Conservation (phyloP, 2,797 vertebrate genomes). For the Dryobates pubescens region DNA sequence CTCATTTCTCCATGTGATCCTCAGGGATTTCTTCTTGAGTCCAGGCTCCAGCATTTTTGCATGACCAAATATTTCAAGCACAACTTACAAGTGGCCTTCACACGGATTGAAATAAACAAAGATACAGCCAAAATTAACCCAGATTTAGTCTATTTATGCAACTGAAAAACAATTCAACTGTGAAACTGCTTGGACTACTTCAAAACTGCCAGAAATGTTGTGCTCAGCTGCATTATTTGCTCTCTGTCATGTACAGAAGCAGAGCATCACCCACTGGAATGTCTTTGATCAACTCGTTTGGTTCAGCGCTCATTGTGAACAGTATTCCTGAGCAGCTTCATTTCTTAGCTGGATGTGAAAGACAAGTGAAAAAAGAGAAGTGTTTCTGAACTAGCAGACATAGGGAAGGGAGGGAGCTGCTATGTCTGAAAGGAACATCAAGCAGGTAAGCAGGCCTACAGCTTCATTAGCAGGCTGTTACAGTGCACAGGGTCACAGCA, state of each 20-base stretch:
- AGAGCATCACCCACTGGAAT: neutral
- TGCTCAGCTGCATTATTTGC: neutral
- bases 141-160: neutral
- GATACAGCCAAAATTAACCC: neutral
- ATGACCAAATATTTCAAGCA: neutral
- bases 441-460: neutral
- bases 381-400: neutral
- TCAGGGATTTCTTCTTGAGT: neutral
- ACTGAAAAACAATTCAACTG: neutral
- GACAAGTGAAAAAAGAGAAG: neutral
- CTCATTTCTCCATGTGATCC: neutral
- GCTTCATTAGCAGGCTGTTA: neutral
- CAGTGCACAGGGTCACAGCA: neutral
- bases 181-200: neutral
- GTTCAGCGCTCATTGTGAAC: neutral
- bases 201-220: neutral
- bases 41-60: neutral
- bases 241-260: neutral
- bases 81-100: neutral
- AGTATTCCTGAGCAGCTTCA: neutral
- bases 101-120: neutral
- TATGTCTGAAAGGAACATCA: neutral
- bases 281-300: neutral
- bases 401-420: neutral
- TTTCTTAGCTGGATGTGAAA: neutral